Base-by-base conservation (phyloP, 1,140 invertebrate species). In the Lanistes nyassanus region DNA sequence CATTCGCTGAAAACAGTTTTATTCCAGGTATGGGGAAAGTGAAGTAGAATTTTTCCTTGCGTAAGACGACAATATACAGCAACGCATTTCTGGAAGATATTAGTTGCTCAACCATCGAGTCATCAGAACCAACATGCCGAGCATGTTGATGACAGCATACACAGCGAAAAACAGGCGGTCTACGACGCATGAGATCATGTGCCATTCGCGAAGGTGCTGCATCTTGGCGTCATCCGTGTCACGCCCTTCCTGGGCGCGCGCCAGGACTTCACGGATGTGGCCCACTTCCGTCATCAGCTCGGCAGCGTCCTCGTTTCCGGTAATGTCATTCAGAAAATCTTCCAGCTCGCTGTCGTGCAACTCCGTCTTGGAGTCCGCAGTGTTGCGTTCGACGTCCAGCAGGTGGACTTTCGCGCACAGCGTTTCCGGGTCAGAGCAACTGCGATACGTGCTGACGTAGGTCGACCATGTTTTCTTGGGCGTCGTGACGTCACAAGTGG, bases 81-180 rank as follows among this genome's bases (percentile, higher is more conserved):
- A 42, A 6, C 5, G 13, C 39, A 42, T 42, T 42, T 42, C 42
- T 47, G 9, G 9, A 9, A 9, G 9, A 9, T 47, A 47, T 16
- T 47, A 9, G 19, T 47, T 47, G 42, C 9, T 47, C 19, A 47
- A 47, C 42, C 42, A 47, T 29, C 80, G 70, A 0, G 84, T 74
- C 66, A 86, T 82, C 51, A 87, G 81, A 55, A 77, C 71, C 9
- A 69, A 68, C 64, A 87, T 51, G 16, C 84, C 84, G 34, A 87
- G 72, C 29, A 86, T 73, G 60, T 86, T 87, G 66, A 83, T 75
- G n/a, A 80, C 34, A 13, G 87, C 74, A 70, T 88, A 88, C 11
- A 82, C 58, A 64, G 82, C 81, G 80, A 88, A 88, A 58, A 88
- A 86, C 5, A 87, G 68, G 47, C 87, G 65, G 76, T 88, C 87